phyloP scores from a whole-genome alignment of 2,797 vertebrate species.

The Synanceia verrucosa region DNA sequence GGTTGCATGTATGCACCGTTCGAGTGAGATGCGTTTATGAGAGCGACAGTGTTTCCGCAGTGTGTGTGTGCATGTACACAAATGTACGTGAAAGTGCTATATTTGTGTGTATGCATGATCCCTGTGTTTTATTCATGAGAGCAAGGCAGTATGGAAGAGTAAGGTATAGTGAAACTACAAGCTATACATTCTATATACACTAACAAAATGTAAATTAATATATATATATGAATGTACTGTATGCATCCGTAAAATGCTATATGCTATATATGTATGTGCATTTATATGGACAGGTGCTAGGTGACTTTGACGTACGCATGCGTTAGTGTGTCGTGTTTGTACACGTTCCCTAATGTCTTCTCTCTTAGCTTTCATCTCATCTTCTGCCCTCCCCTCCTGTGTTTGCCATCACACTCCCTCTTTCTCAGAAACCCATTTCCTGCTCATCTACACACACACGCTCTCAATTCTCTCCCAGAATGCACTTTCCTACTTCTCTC shows the following conservation, averaged over 20 bases:
- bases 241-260: background rate
- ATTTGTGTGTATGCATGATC: conserved; percentile 15
- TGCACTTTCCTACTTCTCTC: background rate
- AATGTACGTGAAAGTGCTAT: background rate
- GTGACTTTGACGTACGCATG: background rate
- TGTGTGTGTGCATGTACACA: background rate
- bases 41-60: background rate
- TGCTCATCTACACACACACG: conserved; percentile 34
- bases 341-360: conserved; percentile 27
- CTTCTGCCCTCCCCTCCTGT: conserved; percentile 19
- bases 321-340: conserved; percentile 13
- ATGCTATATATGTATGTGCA: background rate
- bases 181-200: conserved; percentile 9
- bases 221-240: background rate
- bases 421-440: conserved; percentile 50
- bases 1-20: conserved; percentile 6
- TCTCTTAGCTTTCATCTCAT: conserved; percentile 43
- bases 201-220: background rate
- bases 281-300: background rate
- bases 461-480: conserved; percentile 29
- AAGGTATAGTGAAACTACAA: conserved; percentile 1
- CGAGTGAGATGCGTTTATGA: conserved; percentile 1
- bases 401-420: conserved; percentile 18
- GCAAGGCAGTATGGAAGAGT: conserved; percentile 11
- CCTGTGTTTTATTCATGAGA: conserved; percentile 61